Percentiles rank a stretch among this genome's conserved stretches.
Evolutionary conservation across 2,888 invertebrate genomes (phyloP).

Genomic region (Acleris literana): DNA sequence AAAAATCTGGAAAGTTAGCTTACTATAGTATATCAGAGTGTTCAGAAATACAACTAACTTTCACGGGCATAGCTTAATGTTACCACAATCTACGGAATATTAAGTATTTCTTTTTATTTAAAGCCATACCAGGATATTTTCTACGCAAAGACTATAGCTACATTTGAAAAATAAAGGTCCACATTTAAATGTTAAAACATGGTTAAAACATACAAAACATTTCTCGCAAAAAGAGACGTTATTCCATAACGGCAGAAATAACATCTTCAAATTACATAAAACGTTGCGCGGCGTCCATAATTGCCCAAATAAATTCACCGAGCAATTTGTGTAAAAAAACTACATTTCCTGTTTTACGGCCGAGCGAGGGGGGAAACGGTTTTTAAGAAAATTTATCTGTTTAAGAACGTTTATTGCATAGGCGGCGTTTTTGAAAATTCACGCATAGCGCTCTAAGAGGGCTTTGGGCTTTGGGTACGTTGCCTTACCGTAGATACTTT

Average conservation of each 20-base stretch:
- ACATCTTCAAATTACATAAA: conserved; percentile 19
- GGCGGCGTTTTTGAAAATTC: no score
- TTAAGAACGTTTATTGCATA: not conserved
- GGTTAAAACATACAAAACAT: not conserved
- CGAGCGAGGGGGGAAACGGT: conserved; percentile 4
- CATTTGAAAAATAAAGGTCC: not conserved
- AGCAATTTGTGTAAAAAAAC: conserved; percentile 18
- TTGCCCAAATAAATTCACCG: conserved; percentile 29
- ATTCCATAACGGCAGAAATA: conserved; percentile 6
- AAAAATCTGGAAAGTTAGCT: no score
- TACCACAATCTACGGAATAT: no score
- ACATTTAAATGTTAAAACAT: not conserved
- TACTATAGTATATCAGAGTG: no score
- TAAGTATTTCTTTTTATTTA: no score
- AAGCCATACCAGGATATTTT: no score
- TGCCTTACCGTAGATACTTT: no score
- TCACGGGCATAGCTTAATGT: no score
- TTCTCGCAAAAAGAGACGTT: not conserved
- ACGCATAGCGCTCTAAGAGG: no score
- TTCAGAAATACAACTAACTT: no score
- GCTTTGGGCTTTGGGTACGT: no score
- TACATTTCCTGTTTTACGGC: conserved; percentile 2
- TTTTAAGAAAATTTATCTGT: conserved; percentile 12
- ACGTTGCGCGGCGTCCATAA: conserved; percentile 8
- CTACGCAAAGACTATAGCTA: no score